These are phyloP conservation scores for Leptinotarsa haldemani DNA, from an alignment of 2,888 invertebrate species.

Conservation along the genomic window DNA sequence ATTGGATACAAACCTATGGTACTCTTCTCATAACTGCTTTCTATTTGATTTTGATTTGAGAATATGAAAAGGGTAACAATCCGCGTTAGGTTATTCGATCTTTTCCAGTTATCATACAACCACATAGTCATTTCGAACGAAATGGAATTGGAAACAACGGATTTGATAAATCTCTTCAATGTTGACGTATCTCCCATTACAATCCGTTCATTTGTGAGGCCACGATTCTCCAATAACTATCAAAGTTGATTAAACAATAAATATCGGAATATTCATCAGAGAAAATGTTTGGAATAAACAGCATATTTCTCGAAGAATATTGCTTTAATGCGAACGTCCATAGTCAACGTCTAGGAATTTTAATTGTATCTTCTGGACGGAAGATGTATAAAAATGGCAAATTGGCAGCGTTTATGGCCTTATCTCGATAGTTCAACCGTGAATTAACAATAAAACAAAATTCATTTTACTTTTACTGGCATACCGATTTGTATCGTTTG, in stretches of 20 bases:
- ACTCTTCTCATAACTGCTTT: neutral
- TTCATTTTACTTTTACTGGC: constrained; percentile 39
- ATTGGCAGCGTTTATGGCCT: constrained; percentile 42
- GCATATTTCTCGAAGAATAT: constrained; percentile 27
- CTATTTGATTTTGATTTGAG: neutral
- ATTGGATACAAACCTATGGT: neutral
- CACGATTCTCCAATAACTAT: constrained; percentile 42
- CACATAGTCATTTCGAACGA: constrained; percentile 17
- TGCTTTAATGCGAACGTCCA: constrained; percentile 28
- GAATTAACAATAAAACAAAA: constrained; percentile 41
- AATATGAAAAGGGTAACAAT: neutral
- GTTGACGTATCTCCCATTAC: constrained; percentile 35
- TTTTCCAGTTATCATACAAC: neutral
- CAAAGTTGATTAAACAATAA: constrained; percentile 42
- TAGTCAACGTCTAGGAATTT: constrained; percentile 43
- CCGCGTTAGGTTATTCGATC: neutral
- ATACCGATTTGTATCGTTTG: constrained; percentile 41
- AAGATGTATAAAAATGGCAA: constrained; percentile 42
- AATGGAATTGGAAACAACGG: constrained; percentile 25
- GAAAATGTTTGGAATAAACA: constrained; percentile 31
- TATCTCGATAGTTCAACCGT: constrained; percentile 38
- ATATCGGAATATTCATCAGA: constrained; percentile 40
- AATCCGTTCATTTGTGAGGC: constrained; percentile 32
- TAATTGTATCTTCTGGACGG: constrained; percentile 44
- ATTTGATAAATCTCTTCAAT: constrained; percentile 32